Evolutionary conservation across 2,888 invertebrate genomes (phyloP).

Genomic region (Phyllotreta striolata): DNA sequence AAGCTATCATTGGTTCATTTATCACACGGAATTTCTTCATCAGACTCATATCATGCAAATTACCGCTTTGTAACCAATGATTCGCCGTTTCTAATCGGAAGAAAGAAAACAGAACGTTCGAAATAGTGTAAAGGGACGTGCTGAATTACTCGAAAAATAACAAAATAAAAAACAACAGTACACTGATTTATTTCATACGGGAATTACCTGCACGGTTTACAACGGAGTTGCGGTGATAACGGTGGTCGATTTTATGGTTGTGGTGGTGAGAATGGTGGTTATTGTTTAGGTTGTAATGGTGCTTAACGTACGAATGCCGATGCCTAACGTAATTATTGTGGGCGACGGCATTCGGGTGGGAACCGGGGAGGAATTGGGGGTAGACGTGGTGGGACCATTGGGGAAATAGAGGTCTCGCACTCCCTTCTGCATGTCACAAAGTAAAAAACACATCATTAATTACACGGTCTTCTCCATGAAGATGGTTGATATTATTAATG

Average conservation of each 20-base stretch:
- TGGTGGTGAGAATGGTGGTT: conserved; percentile 69
- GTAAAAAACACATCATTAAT: conserved; percentile 40
- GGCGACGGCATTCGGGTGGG: conserved; percentile 77
- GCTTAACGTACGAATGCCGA: conserved; percentile 64
- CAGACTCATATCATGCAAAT: neutral
- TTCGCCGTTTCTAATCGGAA: conserved; percentile 7
- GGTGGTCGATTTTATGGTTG: conserved; percentile 67
- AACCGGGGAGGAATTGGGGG: conserved; percentile 92
- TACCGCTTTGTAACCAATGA: neutral
- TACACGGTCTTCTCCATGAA: conserved; percentile 18
- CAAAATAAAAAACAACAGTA: conserved; percentile 23
- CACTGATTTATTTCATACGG: conserved; percentile 11
- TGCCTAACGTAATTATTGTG: conserved; percentile 61
- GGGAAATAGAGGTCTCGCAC: conserved; percentile 87
- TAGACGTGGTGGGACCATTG: conserved; percentile 96
- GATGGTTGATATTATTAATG: conserved; percentile 5
- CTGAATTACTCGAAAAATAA: conserved; percentile 12
- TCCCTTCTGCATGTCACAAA: conserved; percentile 58
- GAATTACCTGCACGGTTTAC: conserved; percentile 66
- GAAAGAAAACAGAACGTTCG: conserved; percentile 23
- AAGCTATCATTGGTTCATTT: no score
- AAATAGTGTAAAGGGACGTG: conserved; percentile 31
- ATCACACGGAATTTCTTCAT: no score
- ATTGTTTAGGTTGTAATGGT: conserved; percentile 69
- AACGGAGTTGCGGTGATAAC: conserved; percentile 69